Evolutionary conservation across 2,797 vertebrate species (phyloP), one percentile per base, ranked within the genome.

Genomic region (Ptychobarbus kaznakovi): DNA sequence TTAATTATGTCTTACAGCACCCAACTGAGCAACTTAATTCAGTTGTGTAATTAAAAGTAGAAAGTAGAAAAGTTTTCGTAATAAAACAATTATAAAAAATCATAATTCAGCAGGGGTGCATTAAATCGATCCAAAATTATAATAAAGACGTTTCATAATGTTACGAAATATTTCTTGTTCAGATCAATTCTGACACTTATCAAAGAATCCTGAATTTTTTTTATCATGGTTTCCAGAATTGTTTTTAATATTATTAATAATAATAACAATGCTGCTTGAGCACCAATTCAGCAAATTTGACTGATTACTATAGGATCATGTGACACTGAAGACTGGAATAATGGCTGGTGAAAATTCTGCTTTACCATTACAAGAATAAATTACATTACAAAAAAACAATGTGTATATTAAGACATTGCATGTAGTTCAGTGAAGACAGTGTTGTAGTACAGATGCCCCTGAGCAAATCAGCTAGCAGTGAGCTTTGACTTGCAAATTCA

Each of bases 401-500:
- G 46, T 49, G 15, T 49, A 49, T 15, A 25, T 82, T 56, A 42
- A 49, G 28, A 61, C 28, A 2, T 46, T 40, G 28, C 8, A 35
- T 65, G 28, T 25, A 74, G 28, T 75, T 77, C 22, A 51, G 18
- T 56, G 16, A 77, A 69, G 42, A 49, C 7, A 12, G 12, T 35
- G 18, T 51, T 83, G 13, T 66, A 25, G 40, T n/a, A 70, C 7
- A 38, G 28, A 42, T 79, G 20, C 51, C 66, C 20, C 28, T 63
- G 18, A 32, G 40, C 76, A 80, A 66, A 85, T 80, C 28, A 65
- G 49, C 38, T 68, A n/a, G 25, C 25, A 46, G 51, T 73, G 51
- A 82, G 25, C 51, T 84, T 84, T 84, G 65, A 79, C 75, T 85
- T 85, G 76, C 83, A 80, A 85, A 85, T 72, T 10, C 51, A 35